Evolutionary conservation across 2,888 invertebrate species (phyloP).

Genomic region (Papilio protenor): DNA sequence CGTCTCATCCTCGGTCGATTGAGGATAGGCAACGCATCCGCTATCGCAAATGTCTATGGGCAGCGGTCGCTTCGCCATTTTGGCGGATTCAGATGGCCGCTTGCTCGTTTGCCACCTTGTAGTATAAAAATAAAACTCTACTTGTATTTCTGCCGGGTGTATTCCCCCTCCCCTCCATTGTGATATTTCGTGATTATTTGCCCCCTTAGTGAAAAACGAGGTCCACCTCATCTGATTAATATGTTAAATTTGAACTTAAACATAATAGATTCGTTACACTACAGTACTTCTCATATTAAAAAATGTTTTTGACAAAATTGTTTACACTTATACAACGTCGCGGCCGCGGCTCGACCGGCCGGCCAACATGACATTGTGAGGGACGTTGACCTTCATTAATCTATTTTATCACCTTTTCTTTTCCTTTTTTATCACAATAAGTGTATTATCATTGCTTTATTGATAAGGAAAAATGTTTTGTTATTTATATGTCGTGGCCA

Average conservation of each 20-base stretch:
- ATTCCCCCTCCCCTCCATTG: no score
- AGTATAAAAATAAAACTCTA: no score
- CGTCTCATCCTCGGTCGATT: no score
- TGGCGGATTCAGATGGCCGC: no score
- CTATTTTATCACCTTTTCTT: constrained; percentile 9
- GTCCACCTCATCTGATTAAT: neutral
- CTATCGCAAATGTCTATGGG: no score
- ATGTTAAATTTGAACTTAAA: neutral
- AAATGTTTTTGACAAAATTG: neutral
- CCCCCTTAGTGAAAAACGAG: no score
- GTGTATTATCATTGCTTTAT: neutral
- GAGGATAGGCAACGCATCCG: no score
- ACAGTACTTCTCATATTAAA: neutral
- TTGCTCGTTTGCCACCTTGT: no score
- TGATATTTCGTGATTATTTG: neutral
- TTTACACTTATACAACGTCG: neutral
- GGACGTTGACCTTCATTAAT: constrained; percentile 12
- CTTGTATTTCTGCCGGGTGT: no score
- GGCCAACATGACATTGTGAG: neutral
- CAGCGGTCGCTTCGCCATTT: no score
- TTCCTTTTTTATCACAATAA: neutral
- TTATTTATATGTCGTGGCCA: neutral
- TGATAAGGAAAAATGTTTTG: neutral
- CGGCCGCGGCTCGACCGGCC: neutral
- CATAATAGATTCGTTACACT: neutral